phyloP scores from a whole-genome alignment of 2,113 vertebrate species.

The Pelmatolapia mariae region DNA sequence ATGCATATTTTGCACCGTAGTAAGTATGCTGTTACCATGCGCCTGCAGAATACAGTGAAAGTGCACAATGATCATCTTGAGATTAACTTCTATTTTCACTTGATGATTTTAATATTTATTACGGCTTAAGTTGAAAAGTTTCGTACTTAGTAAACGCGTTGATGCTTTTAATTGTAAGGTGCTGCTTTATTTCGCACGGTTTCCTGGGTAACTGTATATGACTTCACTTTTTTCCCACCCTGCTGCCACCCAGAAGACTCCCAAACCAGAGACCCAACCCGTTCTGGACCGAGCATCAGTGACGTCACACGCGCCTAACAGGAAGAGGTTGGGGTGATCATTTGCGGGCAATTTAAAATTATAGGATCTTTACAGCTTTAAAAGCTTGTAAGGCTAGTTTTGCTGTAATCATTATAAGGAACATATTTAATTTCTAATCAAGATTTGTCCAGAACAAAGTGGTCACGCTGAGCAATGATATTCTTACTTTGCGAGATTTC shows the following conservation, averaged over 20 bases:
- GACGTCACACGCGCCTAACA: slow-evolving; percentile 34
- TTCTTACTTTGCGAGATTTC: neutral
- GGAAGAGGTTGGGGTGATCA: neutral
- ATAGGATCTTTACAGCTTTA: neutral
- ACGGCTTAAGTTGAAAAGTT: neutral
- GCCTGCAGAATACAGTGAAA: neutral
- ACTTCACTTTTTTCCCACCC: neutral
- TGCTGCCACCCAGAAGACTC: neutral
- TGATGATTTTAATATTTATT: neutral
- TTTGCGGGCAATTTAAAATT: neutral
- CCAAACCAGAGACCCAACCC: neutral
- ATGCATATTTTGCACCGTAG: neutral
- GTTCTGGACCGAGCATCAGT: neutral
- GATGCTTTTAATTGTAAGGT: slow-evolving; percentile 8
- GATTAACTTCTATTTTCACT: neutral
- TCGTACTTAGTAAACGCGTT: neutral
- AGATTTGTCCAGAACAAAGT: neutral
- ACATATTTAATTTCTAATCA: neutral
- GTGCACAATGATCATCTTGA: neutral
- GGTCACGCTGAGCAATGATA: neutral
- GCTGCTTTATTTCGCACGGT: neutral
- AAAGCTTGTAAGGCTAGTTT: neutral
- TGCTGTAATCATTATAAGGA: neutral
- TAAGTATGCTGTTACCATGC: neutral
- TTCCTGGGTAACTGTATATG: neutral